Base-by-base conservation (phyloP, 2,113 vertebrate species). In the Laticauda laticaudata region DNA sequence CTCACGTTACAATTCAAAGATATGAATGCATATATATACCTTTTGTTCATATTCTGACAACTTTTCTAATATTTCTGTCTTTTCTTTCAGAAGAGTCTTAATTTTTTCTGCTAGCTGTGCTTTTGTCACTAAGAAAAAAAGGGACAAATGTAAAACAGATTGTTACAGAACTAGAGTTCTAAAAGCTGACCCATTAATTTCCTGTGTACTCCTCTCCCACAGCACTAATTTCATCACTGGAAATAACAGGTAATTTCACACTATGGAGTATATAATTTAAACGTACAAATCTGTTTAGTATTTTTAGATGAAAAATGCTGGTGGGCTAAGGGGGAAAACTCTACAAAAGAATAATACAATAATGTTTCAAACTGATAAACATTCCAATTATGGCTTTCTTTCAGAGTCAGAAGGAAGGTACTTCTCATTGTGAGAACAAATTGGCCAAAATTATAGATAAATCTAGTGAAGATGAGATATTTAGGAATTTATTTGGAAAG, bases 41-140 rank as follows among this genome's bases (percentile, higher is more conserved):
- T 98, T 98, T 94, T 98, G 97, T 94, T 99, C 97, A 55, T 99
- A 98, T 94, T 98, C 96, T 57, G 98, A 98, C n/a, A 99, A 96
- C 96, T 98, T 99, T 57, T 97, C 94, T 12, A 98, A 94, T 90
- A 98, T 98, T 43, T 98, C 98, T 86, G 95, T 95, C 95, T 99
- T 99, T 96, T 99, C 98, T 94, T 98, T 98, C 69, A 97, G 96
- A 51, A 99, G 97, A 20, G 94, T 97, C 92, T 98, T 97, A 92
- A 99, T 98, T 96, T 98, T 99, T 87, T 98, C 97, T 69, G 94
- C 94, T 91, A 99, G 97, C 20, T 98, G 98, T 90, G 98, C 98
- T 96, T 99, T 98, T 90, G 98, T 99, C 96, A 99, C 99, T 99
- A 96, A 93, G 93, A 89, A 92, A 89, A 86, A 14, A 39, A 15